Conservation (phyloP, 2,888 invertebrate genomes). For the Onchidella celtica region DNA sequence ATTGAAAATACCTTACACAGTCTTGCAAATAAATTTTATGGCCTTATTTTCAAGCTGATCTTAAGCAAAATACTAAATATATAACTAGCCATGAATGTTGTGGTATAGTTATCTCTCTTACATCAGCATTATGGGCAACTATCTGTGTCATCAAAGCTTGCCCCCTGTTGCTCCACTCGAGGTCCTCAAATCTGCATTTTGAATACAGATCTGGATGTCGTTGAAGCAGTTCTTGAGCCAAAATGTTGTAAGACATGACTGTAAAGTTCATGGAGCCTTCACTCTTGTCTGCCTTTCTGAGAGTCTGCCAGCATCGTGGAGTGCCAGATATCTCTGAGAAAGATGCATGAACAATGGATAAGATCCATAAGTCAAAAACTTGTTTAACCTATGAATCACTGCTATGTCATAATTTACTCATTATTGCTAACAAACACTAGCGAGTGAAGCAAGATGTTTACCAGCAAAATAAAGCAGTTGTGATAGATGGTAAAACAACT, state of each 20-base stretch:
- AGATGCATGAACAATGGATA: not conserved
- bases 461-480: no score
- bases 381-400: no score
- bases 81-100: no score
- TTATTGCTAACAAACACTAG: no score
- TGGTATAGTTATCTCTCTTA: no score
- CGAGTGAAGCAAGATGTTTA: no score
- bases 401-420: no score
- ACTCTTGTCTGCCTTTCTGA: not conserved
- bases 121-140: conserved; percentile 79
- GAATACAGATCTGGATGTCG: conserved; percentile 88
- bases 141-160: conserved; percentile 84
- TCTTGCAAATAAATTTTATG: no score
- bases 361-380: not conserved
- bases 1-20: no score
- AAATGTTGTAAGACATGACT: conserved; percentile 92
- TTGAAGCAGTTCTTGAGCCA: conserved; percentile 90
- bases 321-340: conserved; percentile 5
- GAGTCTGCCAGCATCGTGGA: conserved; percentile 1
- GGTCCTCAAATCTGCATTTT: conserved; percentile 82
- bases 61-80: no score
- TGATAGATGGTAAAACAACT: no score
- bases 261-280: conserved; percentile 82
- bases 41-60: no score
- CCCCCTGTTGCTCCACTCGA: conserved; percentile 88